These are phyloP conservation scores for Podiceps cristatus DNA, from an alignment of 2,113 vertebrate genomes.

Conservation along the genomic window DNA sequence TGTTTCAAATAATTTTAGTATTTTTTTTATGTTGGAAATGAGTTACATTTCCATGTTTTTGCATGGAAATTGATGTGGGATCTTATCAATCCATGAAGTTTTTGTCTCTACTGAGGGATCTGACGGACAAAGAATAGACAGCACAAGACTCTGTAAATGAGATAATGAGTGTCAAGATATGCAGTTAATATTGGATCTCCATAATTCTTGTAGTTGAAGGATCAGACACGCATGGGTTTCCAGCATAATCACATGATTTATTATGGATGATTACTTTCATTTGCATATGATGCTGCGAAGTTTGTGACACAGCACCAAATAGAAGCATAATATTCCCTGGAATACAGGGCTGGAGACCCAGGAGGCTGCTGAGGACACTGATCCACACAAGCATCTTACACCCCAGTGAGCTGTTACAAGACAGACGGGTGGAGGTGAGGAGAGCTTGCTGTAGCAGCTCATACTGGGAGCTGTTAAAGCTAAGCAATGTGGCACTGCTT, in stretches of 20 bases:
- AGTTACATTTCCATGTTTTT: background rate
- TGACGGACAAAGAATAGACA: background rate
- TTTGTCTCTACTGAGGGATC: background rate
- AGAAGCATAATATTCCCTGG: background rate
- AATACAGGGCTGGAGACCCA: background rate
- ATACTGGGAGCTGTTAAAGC: background rate
- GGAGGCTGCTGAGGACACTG: background rate
- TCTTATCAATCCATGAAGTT: background rate
- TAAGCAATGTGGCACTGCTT: background rate
- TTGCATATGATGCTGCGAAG: background rate
- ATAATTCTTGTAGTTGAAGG: background rate
- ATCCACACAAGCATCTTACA: background rate
- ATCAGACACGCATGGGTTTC: constrained; percentile 1
- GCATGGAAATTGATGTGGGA: background rate
- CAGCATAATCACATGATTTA: constrained; percentile 1
- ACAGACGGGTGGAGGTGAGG: background rate
- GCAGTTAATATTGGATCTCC: background rate
- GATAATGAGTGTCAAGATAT: background rate
- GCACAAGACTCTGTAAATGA: background rate
- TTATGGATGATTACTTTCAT: constrained; percentile 11
- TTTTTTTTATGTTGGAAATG: background rate
- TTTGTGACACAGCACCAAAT: background rate
- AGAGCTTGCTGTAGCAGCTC: background rate
- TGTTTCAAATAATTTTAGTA: background rate
- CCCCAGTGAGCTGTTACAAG: background rate